Base-by-base conservation (phyloP, 2,888 invertebrate species). In the Syritta pipiens region DNA sequence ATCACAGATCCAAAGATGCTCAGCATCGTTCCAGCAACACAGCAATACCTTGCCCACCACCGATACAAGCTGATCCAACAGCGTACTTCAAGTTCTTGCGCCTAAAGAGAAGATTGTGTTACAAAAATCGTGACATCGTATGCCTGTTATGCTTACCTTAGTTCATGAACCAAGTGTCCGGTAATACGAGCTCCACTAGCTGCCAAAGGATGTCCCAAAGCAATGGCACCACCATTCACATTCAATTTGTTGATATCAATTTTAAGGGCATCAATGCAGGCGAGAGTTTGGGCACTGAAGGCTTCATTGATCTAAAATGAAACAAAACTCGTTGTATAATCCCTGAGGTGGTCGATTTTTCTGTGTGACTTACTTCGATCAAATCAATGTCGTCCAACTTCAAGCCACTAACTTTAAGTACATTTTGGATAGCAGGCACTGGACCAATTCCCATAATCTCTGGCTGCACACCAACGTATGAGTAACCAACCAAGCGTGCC, bases 371-470 rank as follows among this genome's bases (percentile, higher is more conserved):
- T 88, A 97, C 97, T 92, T 99, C 98, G 86, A 99, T 90, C 55
- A 99, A 90, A 88, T 98, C 98, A 82, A 99, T 93, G 83, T 99
- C 96, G 51, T 95, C 92, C 37, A 99, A 87, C 12, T 92, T 92
- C 86, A 96, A 90, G 51, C 95, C 95, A 44, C 96, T 91, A 63
- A 91, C 91, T 86, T 95, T 94, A 12, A 98, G 91, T 17, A 98
- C 91, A 86, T 94, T 94, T 85, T 93, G 91, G 57, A 99, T 98
- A 14, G 99, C 97, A 0, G 97, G 95, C 14, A 96, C 97, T 2
- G 99, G 99, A 0, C 98, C 98, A 83, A 98, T 94, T 60, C 98
- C 99, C 99, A 99, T 99, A 84, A 99, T 97, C 86, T 93, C 94
- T 40, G 99, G 99, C 84, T 98, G 98, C 44, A 98, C 98, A 59